Base-by-base conservation (phyloP, 1,140 invertebrate species). In the Neocloeon triangulifer region DNA sequence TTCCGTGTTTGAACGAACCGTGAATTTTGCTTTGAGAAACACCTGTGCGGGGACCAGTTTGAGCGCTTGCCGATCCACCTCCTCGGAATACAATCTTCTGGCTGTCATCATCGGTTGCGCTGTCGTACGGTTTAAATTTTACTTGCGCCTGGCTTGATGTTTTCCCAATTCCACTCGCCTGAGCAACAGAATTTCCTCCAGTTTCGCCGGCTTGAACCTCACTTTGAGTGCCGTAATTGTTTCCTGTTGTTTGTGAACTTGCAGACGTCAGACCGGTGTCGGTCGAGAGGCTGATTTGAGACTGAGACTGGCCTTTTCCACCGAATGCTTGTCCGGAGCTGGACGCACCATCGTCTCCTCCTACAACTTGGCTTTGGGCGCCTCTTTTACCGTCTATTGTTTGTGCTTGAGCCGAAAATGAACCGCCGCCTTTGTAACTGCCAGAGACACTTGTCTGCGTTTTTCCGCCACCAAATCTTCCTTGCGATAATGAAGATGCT, bases 91-190 rank as follows among this genome's bases (percentile, higher is more conserved):
- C 64, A 18, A 50, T 52, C 5, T 35, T 39, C 40, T 49, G 48
- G 33, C 57, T 45, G 25, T 54, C 44, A 9, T 58, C 51, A 20
- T 31, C 21, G 14, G 7, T 17, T 33, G 50, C 42, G 48, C 69
- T 56, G 47, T 65, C 61, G 37, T 71, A 69, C 0, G 78, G 76
- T 29, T 70, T 68, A 43, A 82, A 82, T 4, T 76, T 77, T 25
- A 82, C 79, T 55, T 81, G 77, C 10, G 78, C 77, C 54, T 82
- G 78, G 19, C 75, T 80, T 2, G 74, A 79, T 0, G 78, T 81
- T 40, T 68, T 73, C 3, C 78, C 78, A 12, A 73, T 71, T 2
- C 76, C 78, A 39, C 69, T 73, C 2, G 77, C 73, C 57, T 82
- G 77, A 1, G 77, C 75, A 51, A 81, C 75, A 5, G 77, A 74